Base-by-base conservation (phyloP, 2,113 vertebrate genomes). In the Pao palembangensis region DNA sequence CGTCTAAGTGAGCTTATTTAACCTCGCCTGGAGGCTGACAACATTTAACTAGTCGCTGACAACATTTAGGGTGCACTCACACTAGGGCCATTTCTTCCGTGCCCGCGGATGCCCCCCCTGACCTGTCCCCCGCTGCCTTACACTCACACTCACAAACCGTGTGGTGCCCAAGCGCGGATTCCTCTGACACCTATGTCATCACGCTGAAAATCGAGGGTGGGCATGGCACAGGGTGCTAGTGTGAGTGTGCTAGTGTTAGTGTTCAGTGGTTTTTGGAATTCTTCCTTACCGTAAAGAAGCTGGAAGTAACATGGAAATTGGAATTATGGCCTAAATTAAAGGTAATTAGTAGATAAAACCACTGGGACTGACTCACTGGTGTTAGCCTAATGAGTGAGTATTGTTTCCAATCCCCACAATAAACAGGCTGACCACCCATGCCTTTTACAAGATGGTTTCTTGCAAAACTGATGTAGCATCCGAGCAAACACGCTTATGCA, bases 371-470 rank as follows among this genome's bases (percentile, higher is more conserved):
- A 73, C 65, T 73, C 78, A 67, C 34, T 42, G 64, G 62, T 56
- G 46, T 38, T 41, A 47, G 43, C 8, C 42, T 74, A 87, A 84
- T 53, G 55, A 58, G 49, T 51, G 31, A 54, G 57, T 65, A 54
- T 76, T 85, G 73, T 79, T 81, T 82, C 56, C 54, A 70, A 80
- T 66, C 54, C 61, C 58, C 58, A 58, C 63, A 53, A 77, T 76
- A 74, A 80, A 79, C 41, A 59, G 49, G 43, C 68, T 86, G 87
- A 78, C 90, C 88, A 90, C 89, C 89, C 86, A 78, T 73, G 67
- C 55, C 43, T 85, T 90, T 89, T 79, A 85, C 81, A 75, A 71
- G 57, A 64, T 54, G 63, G 56, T 8, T 38, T 38, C 34, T 38
- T 38, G 34, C 34, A 38, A 38, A 63, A 76, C 66, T 38, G 58